A percentile compares a stretch with the other conserved stretches of the same genome.
These are phyloP conservation scores for Hyaena hyaena DNA, from an alignment of 2,113 vertebrate genomes.

Conservation along the genomic window DNA sequence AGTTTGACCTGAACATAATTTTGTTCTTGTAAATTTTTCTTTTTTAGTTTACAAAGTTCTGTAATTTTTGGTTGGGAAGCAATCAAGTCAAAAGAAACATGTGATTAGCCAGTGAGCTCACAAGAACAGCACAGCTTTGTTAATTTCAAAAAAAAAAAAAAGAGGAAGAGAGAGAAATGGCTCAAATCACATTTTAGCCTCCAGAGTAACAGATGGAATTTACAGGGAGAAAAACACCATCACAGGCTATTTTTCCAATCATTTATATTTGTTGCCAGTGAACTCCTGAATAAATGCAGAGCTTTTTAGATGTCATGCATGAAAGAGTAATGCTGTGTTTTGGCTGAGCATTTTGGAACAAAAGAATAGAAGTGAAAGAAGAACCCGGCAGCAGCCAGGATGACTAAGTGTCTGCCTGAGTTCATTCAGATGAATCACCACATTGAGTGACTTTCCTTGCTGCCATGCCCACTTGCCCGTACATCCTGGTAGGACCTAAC, in stretches of 20 bases:
- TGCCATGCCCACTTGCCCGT: accelerated
- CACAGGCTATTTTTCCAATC: background rate
- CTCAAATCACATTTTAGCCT: conserved; percentile 28
- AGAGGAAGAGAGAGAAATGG: background rate
- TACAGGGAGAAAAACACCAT: too few species aligned
- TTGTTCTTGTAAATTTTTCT: background rate
- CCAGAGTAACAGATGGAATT: background rate
- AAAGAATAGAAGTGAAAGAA: background rate
- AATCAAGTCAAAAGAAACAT: background rate
- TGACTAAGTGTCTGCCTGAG: background rate
- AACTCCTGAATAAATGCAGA: conserved; percentile 7
- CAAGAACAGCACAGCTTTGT: background rate
- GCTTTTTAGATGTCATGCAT: background rate
- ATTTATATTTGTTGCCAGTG: background rate
- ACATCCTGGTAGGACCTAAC: accelerated
- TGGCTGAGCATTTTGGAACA: background rate
- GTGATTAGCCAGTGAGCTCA: background rate
- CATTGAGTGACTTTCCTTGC: accelerated
- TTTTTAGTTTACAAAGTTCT: background rate
- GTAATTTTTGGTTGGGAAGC: background rate
- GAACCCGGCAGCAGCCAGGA: background rate
- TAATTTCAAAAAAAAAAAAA: background rate
- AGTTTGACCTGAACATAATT: background rate
- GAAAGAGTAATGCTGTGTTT: background rate
- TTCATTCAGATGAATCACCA: background rate